Evolutionary conservation across 2,888 invertebrate species (phyloP), one percentile per base, ranked within the genome.

Genomic region (Hypolimnas misippus): DNA sequence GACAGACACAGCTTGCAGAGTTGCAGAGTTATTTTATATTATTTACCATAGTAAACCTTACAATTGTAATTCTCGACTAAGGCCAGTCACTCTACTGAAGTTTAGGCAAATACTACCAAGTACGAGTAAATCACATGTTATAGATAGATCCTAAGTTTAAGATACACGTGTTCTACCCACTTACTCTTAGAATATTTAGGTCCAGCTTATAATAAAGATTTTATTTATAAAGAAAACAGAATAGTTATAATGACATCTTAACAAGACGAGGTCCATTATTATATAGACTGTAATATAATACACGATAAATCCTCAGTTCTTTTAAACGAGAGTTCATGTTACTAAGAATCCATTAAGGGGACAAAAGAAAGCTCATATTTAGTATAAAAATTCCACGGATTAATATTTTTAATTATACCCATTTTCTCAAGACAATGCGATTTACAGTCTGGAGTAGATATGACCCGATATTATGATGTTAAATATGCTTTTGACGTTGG

Each of bases 321-420:
- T 46, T 52, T 57, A 44, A 31, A 33, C n/a, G 8, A 59, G 25
- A 46, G 21, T 31, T 60, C 59, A 49, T 54, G 51, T 62, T 54
- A 62, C 54, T 33, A 40, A 54, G 57, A 62, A 51, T 63, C 67
- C 59, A 60, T 67, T 65, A 65, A 55, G 19, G 10, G 46, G 62
- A 65, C 65, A 62, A 67, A 62, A 46, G 60, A 40, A 49, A 49
- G 4, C 50, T 35, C 51, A 46, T 33, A 46, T 14, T 42, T 53
- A 46, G 44, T 12, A 3, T 10, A 19, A 44, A 58, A 54, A 31
- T 56, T 52, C 35, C 38, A 16, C 55, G 12, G 38, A 57, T 44
- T 52, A 35, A 46, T 56, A 46, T 46, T 21, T 42, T 53, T 59
- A 57, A 59, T 60, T 46, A 62, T 53, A 25, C 51, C 29, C 46